Conservation (phyloP, 1,140 invertebrate species). For the Megathymus violae region DNA sequence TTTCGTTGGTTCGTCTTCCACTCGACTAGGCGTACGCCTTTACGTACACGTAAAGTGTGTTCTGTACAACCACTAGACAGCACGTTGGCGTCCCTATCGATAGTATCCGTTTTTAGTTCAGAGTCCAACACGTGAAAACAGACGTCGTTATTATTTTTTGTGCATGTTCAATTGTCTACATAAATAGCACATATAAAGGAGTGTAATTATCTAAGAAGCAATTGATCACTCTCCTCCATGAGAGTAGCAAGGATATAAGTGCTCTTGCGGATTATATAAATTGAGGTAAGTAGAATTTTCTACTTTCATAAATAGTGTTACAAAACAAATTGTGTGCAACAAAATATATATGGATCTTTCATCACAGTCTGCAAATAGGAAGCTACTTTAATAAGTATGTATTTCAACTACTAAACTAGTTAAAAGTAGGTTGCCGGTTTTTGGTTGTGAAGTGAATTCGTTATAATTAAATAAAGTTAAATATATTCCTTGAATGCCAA, state of each 20-base stretch:
- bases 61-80: slow-evolving; percentile 8
- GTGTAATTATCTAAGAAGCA: slow-evolving; percentile 1
- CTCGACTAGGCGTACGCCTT: too few relatives aligned
- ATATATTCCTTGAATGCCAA: too few relatives aligned
- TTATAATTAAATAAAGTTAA: too few relatives aligned
- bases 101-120: slow-evolving; percentile 5
- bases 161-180: slow-evolving; percentile 2
- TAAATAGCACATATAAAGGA: not conserved
- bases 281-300: not conserved
- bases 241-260: slow-evolving; percentile 5
- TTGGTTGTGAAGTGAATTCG: too few relatives aligned
- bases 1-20: slow-evolving; percentile 28
- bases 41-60: too few relatives aligned
- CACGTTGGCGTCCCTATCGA: not conserved
- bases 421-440: too few relatives aligned
- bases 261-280: not conserved
- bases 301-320: not conserved
- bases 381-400: too few relatives aligned
- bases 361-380: too few relatives aligned
- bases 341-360: too few relatives aligned
- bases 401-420: too few relatives aligned
- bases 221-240: slow-evolving; percentile 18
- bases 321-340: too few relatives aligned
- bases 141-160: slow-evolving; percentile 22
- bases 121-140: slow-evolving; percentile 26